Base-by-base conservation (phyloP, 2,797 vertebrate genomes). In the Smutsia temminckii region DNA sequence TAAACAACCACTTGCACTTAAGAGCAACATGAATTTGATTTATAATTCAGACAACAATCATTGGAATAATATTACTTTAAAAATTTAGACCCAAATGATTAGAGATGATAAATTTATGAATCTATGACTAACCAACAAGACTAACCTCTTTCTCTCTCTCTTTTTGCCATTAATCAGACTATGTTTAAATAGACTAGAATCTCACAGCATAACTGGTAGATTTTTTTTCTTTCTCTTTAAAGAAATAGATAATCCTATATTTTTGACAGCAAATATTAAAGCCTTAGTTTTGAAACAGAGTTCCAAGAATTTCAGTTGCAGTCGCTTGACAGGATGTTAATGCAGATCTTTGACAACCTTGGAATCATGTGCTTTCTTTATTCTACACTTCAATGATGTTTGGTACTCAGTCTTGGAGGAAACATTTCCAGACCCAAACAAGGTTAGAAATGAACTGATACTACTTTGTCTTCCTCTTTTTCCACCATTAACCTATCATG, bases 51-150 rank as follows among this genome's bases (percentile, higher is more conserved):
- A 69, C 46, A 91, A 92, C 37, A 95, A 88, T 92, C 29, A 88
- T 68, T 95, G 46, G 27, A 93, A 91, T n/a, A 51, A 95, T 91
- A 95, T 96, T 81, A 27, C 42, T 87, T 89, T 53, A 85, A 95
- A 90, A 29, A 32, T 37, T 89, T 79, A 89, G 37, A 49, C 46
- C 17, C n/a, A 71, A 46, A 86, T 89, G 25, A 83, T 71, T 57
- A 75, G 64, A 93, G 40, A 42, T 75, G 59, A 86, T 83, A 80
- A 42, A 92, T 89, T 78, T 94, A 79, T 51, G 49, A 77, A 74
- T 86, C 53, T 92, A 59, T 85, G 66, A 93, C 69, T 90, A 92
- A 93, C 69, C 79, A 96, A 51, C 16, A 85, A 42, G 49, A 77
- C 25, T 40, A 88, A 13, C 4, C 5, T n/a, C 8, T 20, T 23